Conservation (phyloP, 2,113 vertebrate genomes). For the Pampusana beccarii region DNA sequence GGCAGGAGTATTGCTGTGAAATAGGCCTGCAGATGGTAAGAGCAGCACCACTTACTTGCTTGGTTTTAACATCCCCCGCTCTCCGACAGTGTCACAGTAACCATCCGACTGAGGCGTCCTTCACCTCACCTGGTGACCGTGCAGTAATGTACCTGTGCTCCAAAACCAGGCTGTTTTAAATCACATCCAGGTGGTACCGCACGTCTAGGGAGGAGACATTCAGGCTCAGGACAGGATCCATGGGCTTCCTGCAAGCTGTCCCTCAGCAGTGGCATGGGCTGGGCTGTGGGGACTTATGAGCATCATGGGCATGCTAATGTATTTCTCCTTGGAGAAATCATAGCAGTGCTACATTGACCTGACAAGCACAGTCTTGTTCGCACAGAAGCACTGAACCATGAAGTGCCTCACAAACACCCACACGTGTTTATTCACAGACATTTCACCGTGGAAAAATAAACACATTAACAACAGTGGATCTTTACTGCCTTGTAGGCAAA, state of each 20-base stretch:
- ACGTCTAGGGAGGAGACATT: neutral
- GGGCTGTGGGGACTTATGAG: neutral
- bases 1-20: neutral
- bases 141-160: neutral
- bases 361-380: neutral
- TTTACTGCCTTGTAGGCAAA: neutral
- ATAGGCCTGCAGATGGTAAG: neutral
- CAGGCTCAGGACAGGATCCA: neutral
- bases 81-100: neutral
- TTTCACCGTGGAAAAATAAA: neutral
- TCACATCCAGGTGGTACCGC: neutral
- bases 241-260: neutral
- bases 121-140: neutral
- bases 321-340: neutral
- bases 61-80: neutral
- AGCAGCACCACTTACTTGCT: neutral
- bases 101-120: neutral
- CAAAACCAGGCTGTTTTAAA: neutral
- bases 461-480: neutral
- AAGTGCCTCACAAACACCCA: neutral
- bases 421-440: neutral
- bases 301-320: accelerated
- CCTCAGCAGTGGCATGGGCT: neutral
- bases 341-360: neutral
- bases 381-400: neutral